Evolutionary conservation across 2,797 vertebrate genomes (phyloP).

Genomic region (Sebastes flavidus): DNA sequence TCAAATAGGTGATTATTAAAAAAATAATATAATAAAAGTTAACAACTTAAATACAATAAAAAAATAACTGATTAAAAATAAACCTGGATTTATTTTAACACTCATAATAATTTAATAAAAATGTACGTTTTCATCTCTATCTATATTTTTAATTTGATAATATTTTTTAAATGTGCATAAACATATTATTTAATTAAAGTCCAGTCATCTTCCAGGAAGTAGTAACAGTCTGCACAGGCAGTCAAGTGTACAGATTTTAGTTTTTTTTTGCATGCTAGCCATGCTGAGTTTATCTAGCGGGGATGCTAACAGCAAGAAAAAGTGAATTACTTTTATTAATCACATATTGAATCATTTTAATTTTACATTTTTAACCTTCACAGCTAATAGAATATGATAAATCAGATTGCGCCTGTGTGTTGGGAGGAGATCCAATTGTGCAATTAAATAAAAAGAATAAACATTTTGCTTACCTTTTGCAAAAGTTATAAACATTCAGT

Average conservation of each 20-base stretch:
- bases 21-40: rapidly evolving
- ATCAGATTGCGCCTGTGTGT: background rate
- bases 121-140: background rate
- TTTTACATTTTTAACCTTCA: background rate
- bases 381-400: background rate
- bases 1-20: too few relatives aligned
- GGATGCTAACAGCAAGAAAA: background rate
- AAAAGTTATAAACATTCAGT: background rate
- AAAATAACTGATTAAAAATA: too few relatives aligned
- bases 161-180: background rate
- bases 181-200: background rate
- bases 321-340: background rate
- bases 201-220: background rate
- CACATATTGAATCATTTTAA: background rate
- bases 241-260: background rate
- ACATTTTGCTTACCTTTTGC: background rate
- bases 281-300: background rate
- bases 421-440: background rate
- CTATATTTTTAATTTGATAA: too few relatives aligned
- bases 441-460: too few relatives aligned
- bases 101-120: background rate
- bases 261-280: background rate
- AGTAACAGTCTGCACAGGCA: background rate
- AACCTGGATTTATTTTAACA: background rate
- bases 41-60: too few relatives aligned